phyloP scores from a whole-genome alignment of 2,797 vertebrate species.

The Cheirogaleus major region DNA sequence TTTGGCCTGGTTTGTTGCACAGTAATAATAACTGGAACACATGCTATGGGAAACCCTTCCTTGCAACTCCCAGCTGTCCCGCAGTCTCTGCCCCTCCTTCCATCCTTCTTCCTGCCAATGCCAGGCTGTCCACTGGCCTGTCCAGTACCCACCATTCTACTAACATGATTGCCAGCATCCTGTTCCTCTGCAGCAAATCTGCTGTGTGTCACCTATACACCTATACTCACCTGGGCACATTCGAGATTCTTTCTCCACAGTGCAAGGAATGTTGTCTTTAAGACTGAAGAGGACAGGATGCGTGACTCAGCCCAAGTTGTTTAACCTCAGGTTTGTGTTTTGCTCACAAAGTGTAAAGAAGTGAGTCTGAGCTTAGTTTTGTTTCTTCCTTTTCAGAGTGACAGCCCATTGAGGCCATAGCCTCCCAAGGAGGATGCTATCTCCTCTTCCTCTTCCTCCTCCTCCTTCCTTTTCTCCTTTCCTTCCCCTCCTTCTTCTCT shows the following conservation, averaged over 20 bases:
- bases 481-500: neutral
- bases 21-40: neutral
- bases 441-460: fast-evolving
- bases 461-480: neutral
- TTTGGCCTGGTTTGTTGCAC: neutral
- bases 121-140: neutral
- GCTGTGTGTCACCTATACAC: neutral
- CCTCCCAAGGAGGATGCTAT: fast-evolving
- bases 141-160: neutral
- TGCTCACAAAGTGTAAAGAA: neutral
- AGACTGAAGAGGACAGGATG: neutral
- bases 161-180: neutral
- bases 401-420: too few species aligned
- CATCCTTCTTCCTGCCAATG: neutral
- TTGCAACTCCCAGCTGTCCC: neutral
- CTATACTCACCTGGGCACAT: neutral
- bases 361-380: neutral
- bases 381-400: neutral
- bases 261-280: neutral
- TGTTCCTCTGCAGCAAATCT: neutral
- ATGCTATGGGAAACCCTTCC: neutral
- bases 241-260: neutral
- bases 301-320: neutral
- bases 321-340: neutral
- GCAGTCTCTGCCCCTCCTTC: neutral